Conservation (phyloP, 1,140 invertebrate species). For the Heliconius nattereri region DNA sequence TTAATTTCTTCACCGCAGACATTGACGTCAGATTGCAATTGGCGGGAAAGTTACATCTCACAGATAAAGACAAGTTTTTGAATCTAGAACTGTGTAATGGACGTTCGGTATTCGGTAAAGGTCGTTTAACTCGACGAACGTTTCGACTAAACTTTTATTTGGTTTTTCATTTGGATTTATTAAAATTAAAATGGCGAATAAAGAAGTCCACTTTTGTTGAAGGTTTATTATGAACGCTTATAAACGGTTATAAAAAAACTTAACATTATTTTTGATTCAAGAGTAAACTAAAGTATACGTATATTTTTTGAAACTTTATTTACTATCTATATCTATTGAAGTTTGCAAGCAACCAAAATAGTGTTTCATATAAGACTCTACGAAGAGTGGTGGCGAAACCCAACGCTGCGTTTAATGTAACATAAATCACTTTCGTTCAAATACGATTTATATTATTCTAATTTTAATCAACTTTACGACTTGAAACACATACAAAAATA, state of each 20-base stretch:
- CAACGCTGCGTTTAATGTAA: too few species aligned
- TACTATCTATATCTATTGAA: too few species aligned
- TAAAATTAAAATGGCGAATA: conserved; percentile 9
- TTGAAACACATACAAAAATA: not conserved
- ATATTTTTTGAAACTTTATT: too few species aligned
- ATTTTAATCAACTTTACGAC: not conserved
- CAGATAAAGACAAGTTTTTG: conserved; percentile 70
- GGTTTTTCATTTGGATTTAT: conserved; percentile 19
- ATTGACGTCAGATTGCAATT: conserved; percentile 71
- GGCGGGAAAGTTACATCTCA: conserved; percentile 68
- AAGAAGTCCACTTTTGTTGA: not conserved
- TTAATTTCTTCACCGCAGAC: conserved; percentile 71
- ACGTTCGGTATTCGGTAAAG: conserved; percentile 42
- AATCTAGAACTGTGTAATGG: conserved; percentile 60
- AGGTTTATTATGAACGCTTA: not conserved
- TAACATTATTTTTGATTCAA: too few species aligned
- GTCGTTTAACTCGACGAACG: conserved; percentile 46
- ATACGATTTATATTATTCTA: too few species aligned
- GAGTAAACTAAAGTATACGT: too few species aligned
- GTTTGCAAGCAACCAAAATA: too few species aligned
- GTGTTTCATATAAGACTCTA: too few species aligned
- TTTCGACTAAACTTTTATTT: conserved; percentile 25
- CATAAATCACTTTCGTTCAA: too few species aligned
- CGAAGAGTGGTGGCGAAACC: too few species aligned
- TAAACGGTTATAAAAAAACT: too few species aligned